Conservation (phyloP, 1,140 invertebrate species). For the Frieseomelitta varia region DNA sequence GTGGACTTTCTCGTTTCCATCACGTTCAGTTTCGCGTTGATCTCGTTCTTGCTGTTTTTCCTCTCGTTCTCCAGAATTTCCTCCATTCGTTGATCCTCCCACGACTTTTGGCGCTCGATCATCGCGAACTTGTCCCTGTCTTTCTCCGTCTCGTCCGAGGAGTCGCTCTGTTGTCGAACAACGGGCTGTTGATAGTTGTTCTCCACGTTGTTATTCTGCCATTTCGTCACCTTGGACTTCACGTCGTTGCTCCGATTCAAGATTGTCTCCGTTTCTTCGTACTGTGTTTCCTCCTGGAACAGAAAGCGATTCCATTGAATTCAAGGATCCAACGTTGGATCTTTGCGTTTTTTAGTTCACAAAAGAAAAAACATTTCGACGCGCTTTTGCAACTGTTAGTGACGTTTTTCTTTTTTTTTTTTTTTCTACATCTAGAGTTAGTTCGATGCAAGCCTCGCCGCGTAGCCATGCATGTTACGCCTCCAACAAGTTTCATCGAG, state of each 20-base stretch:
- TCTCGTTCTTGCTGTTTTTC: conserved; percentile 67
- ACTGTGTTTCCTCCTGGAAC: conserved; percentile 53
- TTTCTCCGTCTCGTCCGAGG: not conserved
- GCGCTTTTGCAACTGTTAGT: not conserved
- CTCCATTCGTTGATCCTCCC: conserved; percentile 42
- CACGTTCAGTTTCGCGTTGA: conserved; percentile 68
- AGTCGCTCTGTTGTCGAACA: not conserved
- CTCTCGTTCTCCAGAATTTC: conserved; percentile 65
- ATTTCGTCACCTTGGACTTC: conserved; percentile 40
- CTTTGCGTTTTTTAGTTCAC: not conserved
- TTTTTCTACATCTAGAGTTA: not conserved
- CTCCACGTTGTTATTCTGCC: conserved; percentile 55
- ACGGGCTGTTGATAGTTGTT: conserved; percentile 29
- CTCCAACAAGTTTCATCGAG: not conserved
- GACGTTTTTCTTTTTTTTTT: not conserved
- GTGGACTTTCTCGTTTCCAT: conserved; percentile 47
- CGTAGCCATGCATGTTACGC: not conserved
- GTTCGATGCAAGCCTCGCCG: not conserved
- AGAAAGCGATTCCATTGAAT: conserved; percentile 26
- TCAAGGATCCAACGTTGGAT: not conserved
- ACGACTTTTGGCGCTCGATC: not conserved
- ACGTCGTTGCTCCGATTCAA: conserved; percentile 45
- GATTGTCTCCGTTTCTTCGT: conserved; percentile 33
- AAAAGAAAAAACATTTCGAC: not conserved
- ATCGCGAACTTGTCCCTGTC: not conserved